These are phyloP conservation scores for Euspilapteryx auroguttella DNA, from an alignment of 2,888 invertebrate genomes.

Conservation along the genomic window DNA sequence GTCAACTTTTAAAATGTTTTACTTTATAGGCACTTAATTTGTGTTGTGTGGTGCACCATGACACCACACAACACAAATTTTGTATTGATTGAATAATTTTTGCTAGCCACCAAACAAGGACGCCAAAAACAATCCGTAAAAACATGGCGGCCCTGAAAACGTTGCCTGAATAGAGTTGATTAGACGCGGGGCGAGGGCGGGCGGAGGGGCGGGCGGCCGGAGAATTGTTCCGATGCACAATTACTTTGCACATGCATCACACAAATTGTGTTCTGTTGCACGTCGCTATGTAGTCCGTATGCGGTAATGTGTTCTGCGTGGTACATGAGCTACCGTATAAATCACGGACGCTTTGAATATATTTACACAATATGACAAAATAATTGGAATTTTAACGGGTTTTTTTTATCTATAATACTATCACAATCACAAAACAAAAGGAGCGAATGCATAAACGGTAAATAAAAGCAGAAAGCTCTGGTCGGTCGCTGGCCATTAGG, in stretches of 20 bases:
- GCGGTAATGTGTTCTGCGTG: too few relatives aligned
- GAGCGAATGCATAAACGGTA: not conserved
- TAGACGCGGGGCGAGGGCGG: not conserved
- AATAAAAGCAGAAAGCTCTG: not conserved
- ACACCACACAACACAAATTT: too few relatives aligned
- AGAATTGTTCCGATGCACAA: slow-evolving; percentile 4
- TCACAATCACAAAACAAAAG: not conserved
- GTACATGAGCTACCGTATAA: too few relatives aligned
- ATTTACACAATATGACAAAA: too few relatives aligned
- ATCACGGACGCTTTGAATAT: too few relatives aligned
- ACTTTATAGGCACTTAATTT: too few relatives aligned
- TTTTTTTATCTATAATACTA: too few relatives aligned
- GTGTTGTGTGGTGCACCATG: too few relatives aligned
- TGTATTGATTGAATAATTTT: too few relatives aligned
- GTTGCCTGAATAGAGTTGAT: not conserved
- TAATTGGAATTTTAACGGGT: too few relatives aligned
- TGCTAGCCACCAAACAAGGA: not conserved
- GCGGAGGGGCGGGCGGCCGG: slow-evolving; percentile 1
- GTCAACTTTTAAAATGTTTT: too few relatives aligned
- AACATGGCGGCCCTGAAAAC: not conserved
- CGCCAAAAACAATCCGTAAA: not conserved
- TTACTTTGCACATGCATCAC: slow-evolving; percentile 10
- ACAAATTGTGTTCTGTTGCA: slow-evolving; percentile 13
- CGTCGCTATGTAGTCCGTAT: slow-evolving; percentile 8
- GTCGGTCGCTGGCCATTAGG: slow-evolving; percentile 22